phyloP scores from a whole-genome alignment of 2,888 invertebrate species.

The Caenorhabditis sulstoni region DNA sequence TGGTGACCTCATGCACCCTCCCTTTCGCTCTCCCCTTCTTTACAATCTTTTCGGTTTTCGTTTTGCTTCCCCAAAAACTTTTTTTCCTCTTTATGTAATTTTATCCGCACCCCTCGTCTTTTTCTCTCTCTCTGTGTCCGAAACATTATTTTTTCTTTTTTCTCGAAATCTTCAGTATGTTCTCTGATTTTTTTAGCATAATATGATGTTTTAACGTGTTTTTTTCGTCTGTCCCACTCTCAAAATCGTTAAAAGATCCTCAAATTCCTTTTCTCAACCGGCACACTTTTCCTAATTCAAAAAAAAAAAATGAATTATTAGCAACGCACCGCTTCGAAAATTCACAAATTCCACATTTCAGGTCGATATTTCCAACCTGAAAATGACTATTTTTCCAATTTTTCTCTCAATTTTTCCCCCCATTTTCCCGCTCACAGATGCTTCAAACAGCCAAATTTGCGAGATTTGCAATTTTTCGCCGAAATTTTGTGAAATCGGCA shows the following conservation, averaged over 20 bases:
- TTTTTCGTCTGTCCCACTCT: constrained; percentile 8
- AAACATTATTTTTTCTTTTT: neutral
- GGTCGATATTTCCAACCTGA: too few relatives aligned
- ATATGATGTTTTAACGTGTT: neutral
- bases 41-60: neutral
- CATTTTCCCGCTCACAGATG: constrained; percentile 22
- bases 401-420: constrained; percentile 5
- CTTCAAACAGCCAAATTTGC: constrained; percentile 1
- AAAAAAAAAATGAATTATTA: too few relatives aligned
- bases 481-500: constrained; percentile 3
- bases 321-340: too few relatives aligned
- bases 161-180: constrained; percentile 1
- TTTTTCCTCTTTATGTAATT: too few relatives aligned
- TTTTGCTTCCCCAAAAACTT: too few relatives aligned
- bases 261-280: neutral
- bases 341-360: too few relatives aligned
- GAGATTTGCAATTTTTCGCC: constrained; percentile 5
- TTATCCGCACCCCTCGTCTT: neutral
- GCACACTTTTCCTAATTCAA: too few relatives aligned
- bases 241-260: neutral
- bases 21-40: neutral
- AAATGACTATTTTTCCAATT: constrained; percentile 9
- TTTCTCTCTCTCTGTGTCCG: neutral
- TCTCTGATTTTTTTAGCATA: constrained; percentile 8
- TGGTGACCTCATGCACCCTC: too few relatives aligned